Base-by-base conservation (phyloP, 2,113 vertebrate genomes). In the Pedionomus torquatus region DNA sequence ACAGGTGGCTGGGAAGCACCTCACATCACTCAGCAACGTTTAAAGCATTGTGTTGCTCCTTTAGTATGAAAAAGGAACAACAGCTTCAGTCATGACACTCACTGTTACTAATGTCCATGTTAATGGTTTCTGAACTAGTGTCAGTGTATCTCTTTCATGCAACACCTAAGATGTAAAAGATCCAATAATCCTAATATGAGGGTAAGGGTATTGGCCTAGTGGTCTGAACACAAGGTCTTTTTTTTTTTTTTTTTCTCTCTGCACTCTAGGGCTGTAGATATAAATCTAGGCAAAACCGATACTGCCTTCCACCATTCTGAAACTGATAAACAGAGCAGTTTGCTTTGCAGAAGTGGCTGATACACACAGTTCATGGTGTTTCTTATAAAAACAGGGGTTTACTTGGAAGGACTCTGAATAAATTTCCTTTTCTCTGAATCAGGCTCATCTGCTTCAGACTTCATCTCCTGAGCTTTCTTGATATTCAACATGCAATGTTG, bases 311-410 rank as follows among this genome's bases (percentile, higher is more conserved):
- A 63, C 31, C 13, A 24, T 63, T 64, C 48, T 64, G 71, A 92
- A 94, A 90, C 63, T 55, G 93, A 69, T 87, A 87, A 92, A 83
- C 37, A 0, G 0, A 93, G 35, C 39, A 83, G 43, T 75, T 72
- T 70, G 48, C 44, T 83, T 5, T 79, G 48, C 65, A 91, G 69
- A 92, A 87, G 19, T 64, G 23, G 54, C 41, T 58, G 65, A 90
- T 61, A 31, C 17, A 55, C 60, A 35, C 20, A 74, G 26, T 69
- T 85, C 12, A 71, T 75, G 52, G 17, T 64, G 28, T 75, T 97
- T 96, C 91, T 91, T 65, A 61, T 49, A 35, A 94, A 96, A 90
- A 13, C 2, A 72, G 10, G 13, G 30, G 18, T 64, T 96, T 95
- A 85, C 81, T 87, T 57, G 66, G 81, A 95, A 94, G 8, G 23